These are phyloP conservation scores for Trichonephila clavata DNA, from an alignment of 1,140 invertebrate genomes.

Conservation along the genomic window DNA sequence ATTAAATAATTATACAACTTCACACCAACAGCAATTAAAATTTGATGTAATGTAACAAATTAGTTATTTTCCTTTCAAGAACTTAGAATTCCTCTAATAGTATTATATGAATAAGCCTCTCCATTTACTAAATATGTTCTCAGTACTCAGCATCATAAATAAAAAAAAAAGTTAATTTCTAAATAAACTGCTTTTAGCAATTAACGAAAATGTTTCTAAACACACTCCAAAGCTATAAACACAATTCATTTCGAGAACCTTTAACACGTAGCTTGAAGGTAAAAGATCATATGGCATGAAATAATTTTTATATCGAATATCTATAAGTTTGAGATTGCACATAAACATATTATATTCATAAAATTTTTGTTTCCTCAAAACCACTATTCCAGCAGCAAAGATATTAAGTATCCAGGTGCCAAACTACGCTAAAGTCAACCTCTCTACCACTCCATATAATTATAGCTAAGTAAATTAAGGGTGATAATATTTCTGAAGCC, in stretches of 20 bases:
- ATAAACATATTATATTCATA: neutral
- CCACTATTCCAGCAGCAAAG: neutral
- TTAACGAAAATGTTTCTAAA: too few species aligned
- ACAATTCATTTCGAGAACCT: neutral
- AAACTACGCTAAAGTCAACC: neutral
- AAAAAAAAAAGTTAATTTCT: too few species aligned
- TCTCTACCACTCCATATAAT: constrained; percentile 10
- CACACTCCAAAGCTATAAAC: too few species aligned
- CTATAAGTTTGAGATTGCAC: neutral
- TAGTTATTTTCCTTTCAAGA: too few species aligned
- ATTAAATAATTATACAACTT: too few species aligned
- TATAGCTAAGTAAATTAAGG: constrained; percentile 61
- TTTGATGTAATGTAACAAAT: too few species aligned
- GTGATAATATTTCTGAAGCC: constrained; percentile 59
- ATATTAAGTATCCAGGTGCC: constrained; percentile 6
- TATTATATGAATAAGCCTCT: too few species aligned
- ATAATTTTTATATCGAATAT: neutral
- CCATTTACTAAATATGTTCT: too few species aligned
- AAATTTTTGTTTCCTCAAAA: neutral
- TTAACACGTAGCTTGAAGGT: neutral
- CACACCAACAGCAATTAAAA: too few species aligned
- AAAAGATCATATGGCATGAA: neutral
- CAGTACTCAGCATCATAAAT: too few species aligned
- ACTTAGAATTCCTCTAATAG: too few species aligned
- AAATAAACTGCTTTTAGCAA: too few species aligned